Evolutionary conservation across 2,797 vertebrate species (phyloP), one percentile per base, ranked within the genome.

Genomic region (Myripristis murdjan): DNA sequence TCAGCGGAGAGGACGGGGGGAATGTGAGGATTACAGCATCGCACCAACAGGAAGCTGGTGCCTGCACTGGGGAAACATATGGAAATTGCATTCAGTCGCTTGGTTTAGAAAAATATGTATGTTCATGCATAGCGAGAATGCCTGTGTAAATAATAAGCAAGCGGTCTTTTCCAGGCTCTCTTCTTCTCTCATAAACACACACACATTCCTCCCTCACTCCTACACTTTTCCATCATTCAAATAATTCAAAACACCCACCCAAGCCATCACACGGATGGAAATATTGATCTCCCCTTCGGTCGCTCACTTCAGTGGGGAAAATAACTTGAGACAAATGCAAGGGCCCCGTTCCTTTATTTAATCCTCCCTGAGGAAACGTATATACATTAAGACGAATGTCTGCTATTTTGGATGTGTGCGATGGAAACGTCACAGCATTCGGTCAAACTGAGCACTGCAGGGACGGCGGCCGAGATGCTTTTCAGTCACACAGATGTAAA

Each of bases 171-270:
- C 43, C 16, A 12, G 43, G 44, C 43, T 3, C 11, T 46, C 44
- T n/a, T 11, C 9, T 44, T 20, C 11, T 18, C 53, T 1, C 31
- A 11, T 31, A 9, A 28, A 11, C 53, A 61, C 46, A 41, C 67
- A 56, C 59, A 33, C 37, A 23, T 4, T 14, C 22, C 57, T 47
- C 26, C 35, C 14, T 24, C 24, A 31, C 48, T 26, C 56, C 74
- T 58, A 46, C 64, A 55, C 70, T 52, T 79, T 85, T 77, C 70
- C 81, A 80, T 84, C 57, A 70, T 70, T 75, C 51, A 51, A 70
- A 84, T 83, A 75, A 84, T 81, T 87, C 60, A 63, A 78, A 87
- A 84, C 82, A 87, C 75, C 80, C 84, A 73, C 72, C 63, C 7
- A 1, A 59, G 55, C 72, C 77, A 70, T 82, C 67, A 73, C 24